A percentile compares a stretch with the other conserved stretches of the same genome.
Evolutionary conservation across 2,113 vertebrate species (phyloP).

Genomic region (Gopherus flavomarginatus): DNA sequence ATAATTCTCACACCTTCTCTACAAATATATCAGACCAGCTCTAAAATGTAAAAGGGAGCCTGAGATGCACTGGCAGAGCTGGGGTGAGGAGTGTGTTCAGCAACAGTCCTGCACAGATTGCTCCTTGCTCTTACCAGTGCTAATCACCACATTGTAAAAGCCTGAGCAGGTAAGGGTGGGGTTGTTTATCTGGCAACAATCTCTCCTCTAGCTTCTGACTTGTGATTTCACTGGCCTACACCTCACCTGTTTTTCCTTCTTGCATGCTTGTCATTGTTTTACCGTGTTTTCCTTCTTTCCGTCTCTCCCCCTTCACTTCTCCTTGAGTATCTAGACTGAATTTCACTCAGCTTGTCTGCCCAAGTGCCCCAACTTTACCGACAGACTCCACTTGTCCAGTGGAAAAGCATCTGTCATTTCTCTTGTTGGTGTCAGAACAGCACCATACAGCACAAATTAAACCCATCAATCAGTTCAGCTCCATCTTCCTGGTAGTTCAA

Average conservation of each 20-base stretch:
- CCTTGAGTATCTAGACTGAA: not conserved
- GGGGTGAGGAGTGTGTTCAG: not conserved
- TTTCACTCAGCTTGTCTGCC: not conserved
- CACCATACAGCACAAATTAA: not conserved
- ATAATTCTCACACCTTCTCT: not conserved
- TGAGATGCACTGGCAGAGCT: not conserved
- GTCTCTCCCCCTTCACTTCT: not conserved
- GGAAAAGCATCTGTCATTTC: not conserved
- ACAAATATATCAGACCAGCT: not conserved
- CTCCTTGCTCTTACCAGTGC: not conserved
- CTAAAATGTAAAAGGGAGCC: not conserved
- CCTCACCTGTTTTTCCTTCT: not conserved
- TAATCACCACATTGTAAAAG: not conserved
- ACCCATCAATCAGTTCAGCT: conserved; percentile 8
- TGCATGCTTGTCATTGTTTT: not conserved
- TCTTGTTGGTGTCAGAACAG: not conserved
- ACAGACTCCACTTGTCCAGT: not conserved
- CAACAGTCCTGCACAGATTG: not conserved
- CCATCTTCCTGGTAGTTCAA: not conserved
- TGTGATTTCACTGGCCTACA: not conserved
- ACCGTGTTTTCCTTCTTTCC: not conserved
- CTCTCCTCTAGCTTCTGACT: not conserved
- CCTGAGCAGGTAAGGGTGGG: not conserved
- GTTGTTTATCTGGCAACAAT: not conserved
- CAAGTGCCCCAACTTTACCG: not conserved